Percentiles rank a stretch among this genome's conserved stretches.
Evolutionary conservation across 2,113 vertebrate genomes (phyloP).

Genomic region (Mesembrinibis cayennensis): DNA sequence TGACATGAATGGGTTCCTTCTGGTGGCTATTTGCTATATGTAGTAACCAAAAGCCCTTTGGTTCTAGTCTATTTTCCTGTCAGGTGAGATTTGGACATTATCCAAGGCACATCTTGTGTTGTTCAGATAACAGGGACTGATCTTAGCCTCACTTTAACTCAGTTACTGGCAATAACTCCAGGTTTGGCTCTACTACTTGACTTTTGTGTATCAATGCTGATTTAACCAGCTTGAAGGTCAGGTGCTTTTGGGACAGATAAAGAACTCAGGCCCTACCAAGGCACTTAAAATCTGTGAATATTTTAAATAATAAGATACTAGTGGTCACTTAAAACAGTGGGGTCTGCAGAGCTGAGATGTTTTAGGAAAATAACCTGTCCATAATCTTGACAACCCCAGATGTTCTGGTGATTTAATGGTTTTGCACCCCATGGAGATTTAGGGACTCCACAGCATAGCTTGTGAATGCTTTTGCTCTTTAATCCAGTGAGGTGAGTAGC

Average conservation of each 20-base stretch:
- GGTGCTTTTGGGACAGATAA: background rate
- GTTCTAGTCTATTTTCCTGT: background rate
- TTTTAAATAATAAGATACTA: background rate
- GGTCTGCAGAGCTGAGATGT: background rate
- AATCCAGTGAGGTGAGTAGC: background rate
- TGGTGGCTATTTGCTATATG: background rate
- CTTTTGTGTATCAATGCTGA: background rate
- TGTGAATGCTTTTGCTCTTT: background rate
- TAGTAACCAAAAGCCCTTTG: background rate
- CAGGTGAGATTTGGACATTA: background rate
- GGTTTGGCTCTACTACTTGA: background rate
- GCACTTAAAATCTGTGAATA: background rate
- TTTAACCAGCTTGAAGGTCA: background rate
- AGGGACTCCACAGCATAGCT: fast-evolving
- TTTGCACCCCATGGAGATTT: background rate
- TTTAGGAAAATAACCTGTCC: background rate
- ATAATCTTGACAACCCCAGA: background rate
- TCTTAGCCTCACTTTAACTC: background rate
- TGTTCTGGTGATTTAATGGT: background rate
- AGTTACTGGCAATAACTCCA: background rate
- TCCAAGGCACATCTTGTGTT: background rate
- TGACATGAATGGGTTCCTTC: background rate
- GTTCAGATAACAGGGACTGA: background rate
- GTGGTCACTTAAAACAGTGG: background rate
- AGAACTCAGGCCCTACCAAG: background rate